Evolutionary conservation across 2,797 vertebrate species (phyloP), one percentile per base, ranked within the genome.

Genomic region (Acanthopagrus latus): DNA sequence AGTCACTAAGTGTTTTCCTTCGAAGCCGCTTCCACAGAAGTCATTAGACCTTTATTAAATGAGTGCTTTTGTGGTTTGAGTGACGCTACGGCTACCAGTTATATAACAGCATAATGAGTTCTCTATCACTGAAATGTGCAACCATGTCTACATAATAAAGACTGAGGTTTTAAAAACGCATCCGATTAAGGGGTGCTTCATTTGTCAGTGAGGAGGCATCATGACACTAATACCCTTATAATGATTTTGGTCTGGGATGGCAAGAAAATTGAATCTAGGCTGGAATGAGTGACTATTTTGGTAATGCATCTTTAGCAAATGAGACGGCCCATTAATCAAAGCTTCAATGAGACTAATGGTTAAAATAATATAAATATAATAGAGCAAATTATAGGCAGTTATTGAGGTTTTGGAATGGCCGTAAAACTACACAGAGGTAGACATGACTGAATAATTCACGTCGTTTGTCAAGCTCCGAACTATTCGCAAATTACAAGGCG

Each of bases 1-100:
- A 12, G 62, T 89, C 88, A 89, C 68, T 89, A 87, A 92, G 78
- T 56, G 56, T 84, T 93, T 86, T 78, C 65, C 25, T 38, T 82
- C 63, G 21, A 58, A 81, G 71, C 33, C 1, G 56, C n/a, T 48
- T 12, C 51, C 4, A 2, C 65, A 64, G 33, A 38, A 0, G 5
- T 73, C 52, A 9, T 58, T 17, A 57, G 11, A 43, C 29, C 25
- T 54, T 71, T 23, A 44, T 63, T 51, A 47, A 58, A 66, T 4
- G 11, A 38, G 38, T 38, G 38, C 38, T 38, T 38, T 38, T 38
- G 8, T 17, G 25, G 38, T 16, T 25, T 46, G 55, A 81, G n/a
- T 66, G 17, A 72, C 13, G 33, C 14, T 74, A 50, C 67, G 20
- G 60, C 73, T 47, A 43, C 63, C 38, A 63, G 54, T 74, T 75